phyloP scores from a whole-genome alignment of 2,113 vertebrate species.

The Anhinga anhinga region DNA sequence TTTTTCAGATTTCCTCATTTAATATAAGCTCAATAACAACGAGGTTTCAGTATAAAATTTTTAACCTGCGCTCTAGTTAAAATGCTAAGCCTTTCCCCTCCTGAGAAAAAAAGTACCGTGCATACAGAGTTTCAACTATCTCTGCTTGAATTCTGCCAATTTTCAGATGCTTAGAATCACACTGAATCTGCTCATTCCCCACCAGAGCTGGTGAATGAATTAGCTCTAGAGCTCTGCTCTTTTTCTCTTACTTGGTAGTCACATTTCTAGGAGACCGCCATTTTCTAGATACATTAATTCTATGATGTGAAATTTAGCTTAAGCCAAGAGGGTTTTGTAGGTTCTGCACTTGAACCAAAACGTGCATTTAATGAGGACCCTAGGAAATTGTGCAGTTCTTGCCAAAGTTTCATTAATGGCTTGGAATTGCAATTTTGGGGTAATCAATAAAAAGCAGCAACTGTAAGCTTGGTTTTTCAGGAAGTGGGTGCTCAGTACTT shows the following conservation, averaged over 20 bases:
- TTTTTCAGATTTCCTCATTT: constrained; percentile 7
- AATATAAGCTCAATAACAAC: not conserved
- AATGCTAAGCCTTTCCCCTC: not conserved
- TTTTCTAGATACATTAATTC: not conserved
- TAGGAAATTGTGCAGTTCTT: not conserved
- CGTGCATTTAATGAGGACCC: not conserved
- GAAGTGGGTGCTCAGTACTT: not conserved
- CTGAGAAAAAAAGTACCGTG: not conserved
- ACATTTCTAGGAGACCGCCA: not conserved
- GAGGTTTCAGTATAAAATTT: not conserved
- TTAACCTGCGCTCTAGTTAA: not conserved
- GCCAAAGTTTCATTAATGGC: not conserved
- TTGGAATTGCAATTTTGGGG: not conserved
- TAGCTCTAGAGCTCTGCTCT: not conserved
- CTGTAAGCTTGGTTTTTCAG: not conserved
- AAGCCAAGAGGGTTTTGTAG: not conserved
- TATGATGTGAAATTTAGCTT: not conserved
- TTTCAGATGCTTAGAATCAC: not conserved
- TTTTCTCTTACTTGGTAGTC: not conserved
- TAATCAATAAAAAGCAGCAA: not conserved
- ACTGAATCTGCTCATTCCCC: not conserved
- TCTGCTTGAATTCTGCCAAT: not conserved
- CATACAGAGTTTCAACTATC: not conserved
- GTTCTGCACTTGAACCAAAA: not conserved
- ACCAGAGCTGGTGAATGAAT: constrained; percentile 16